Evolutionary conservation across 2,888 invertebrate species (phyloP).

Genomic region (Meiosimyza decipiens): DNA sequence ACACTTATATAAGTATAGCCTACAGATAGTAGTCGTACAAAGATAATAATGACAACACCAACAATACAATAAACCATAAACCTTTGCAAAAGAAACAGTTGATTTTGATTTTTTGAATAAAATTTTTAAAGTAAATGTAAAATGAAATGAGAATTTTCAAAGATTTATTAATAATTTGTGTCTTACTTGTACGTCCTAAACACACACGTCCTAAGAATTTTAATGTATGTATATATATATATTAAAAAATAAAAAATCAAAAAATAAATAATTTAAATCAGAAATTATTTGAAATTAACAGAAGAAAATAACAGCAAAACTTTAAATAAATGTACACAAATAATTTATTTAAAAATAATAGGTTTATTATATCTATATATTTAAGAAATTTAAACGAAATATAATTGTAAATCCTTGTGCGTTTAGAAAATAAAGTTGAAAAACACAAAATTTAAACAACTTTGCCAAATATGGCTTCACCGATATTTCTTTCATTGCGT

Average conservation of each 20-base stretch:
- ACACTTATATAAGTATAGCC: too few relatives aligned
- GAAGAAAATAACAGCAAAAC: neutral
- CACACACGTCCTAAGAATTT: conserved; percentile 26
- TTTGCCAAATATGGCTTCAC: too few relatives aligned
- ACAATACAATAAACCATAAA: too few relatives aligned
- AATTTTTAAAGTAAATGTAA: too few relatives aligned
- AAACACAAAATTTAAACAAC: neutral
- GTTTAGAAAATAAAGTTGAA: conserved; percentile 12
- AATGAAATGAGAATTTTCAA: too few relatives aligned
- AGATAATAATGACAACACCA: too few relatives aligned
- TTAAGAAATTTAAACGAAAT: conserved; percentile 11
- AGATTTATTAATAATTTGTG: conserved; percentile 22
- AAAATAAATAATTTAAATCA: neutral
- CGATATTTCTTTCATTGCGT: too few relatives aligned
- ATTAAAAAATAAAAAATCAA: neutral
- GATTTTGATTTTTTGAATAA: too few relatives aligned
- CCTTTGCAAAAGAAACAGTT: too few relatives aligned
- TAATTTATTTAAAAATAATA: conserved; percentile 22
- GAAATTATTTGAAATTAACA: neutral
- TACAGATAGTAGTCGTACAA: too few relatives aligned
- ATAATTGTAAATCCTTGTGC: conserved; percentile 12
- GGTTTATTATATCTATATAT: conserved; percentile 9
- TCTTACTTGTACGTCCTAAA: conserved; percentile 28
- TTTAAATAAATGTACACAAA: conserved; percentile 10
- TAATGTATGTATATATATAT: conserved; percentile 11